Base-by-base conservation (phyloP, 2,888 invertebrate species). In the Phyllotreta striolata region DNA sequence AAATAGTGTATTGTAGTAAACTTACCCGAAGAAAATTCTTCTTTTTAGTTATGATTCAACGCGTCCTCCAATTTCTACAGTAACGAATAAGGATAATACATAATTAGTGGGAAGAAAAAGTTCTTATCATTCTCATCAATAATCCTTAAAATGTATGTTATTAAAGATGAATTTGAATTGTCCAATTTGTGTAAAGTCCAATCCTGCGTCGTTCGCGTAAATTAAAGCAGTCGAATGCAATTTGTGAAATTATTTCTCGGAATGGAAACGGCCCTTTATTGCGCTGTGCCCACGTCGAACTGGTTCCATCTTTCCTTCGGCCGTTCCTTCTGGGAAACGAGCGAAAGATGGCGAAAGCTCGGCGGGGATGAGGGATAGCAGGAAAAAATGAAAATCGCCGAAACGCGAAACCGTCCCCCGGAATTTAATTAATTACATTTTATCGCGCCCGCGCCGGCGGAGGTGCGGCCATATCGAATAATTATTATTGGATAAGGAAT, bases 171-270 rank as follows among this genome's bases (percentile, higher is more conserved):
- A 24, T 24, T 24, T 24, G 2, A 24, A 24, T 24, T 24, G 24
- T 3, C 24, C 24, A 24, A 24, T 24, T n/a, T 24, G 24, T 24
- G 24, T 4, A 24, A 8, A 51, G 12, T 44, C 60, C 59, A 41
- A 7, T 6, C 6, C 59, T 59, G 59, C 3, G 0, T 52, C 5
- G 35, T 57, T 62, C 65, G 59, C 69, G 76, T 77, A 76, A 77
- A 78, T 78, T 78, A 77, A 78, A 77, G 76, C 78, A 78, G 78
- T 78, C 77, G 78, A 77, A 76, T 75, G 78, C 80, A 81, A 81
- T 81, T 81, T 81, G 81, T 81, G 81, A 81, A 81, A 81, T 81
- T 80, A 80, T 79, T 81, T 81, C 80, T 78, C 68, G 76, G 81
- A 80, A 80, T 78, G 77, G 74, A 74, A 55, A 55, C 52, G 58